Conservation (phyloP, 1,140 invertebrate species). For the Drosophila jambulina region DNA sequence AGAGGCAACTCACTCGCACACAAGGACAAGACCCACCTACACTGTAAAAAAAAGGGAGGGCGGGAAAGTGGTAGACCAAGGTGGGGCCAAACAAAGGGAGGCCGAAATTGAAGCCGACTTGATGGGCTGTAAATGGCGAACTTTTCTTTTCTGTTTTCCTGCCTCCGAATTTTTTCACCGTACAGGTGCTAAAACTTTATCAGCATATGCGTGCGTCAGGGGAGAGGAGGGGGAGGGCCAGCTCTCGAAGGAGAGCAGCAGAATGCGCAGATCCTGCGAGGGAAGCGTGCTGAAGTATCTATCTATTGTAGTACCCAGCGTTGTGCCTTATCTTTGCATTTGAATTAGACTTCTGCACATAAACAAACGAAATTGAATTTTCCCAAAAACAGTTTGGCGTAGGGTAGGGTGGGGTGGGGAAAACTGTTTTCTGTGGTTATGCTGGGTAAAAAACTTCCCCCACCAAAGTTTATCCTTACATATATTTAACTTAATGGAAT, state of each 20-base stretch:
- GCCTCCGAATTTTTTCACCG: constrained; percentile 20
- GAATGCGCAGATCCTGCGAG: constrained; percentile 5
- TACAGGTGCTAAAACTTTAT: constrained; percentile 60
- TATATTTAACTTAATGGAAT: constrained; percentile 19
- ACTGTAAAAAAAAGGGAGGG: not conserved
- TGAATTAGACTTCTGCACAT: constrained; percentile 69
- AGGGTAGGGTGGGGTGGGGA: not conserved
- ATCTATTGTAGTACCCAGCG: constrained; percentile 56
- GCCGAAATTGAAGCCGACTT: constrained; percentile 67
- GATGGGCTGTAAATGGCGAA: constrained; percentile 78
- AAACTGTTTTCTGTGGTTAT: constrained; percentile 9
- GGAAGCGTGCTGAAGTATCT: constrained; percentile 56
- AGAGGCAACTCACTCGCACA: constrained; percentile 16
- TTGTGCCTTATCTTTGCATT: constrained; percentile 78
- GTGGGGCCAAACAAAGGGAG: constrained; percentile 46
- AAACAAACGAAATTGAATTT: constrained; percentile 79
- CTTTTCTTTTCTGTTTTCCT: constrained; percentile 60
- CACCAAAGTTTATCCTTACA: constrained; percentile 17
- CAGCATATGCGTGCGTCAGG: constrained; percentile 45
- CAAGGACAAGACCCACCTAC: constrained; percentile 4
- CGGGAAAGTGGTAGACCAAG: not conserved
- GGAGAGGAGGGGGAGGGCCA: not conserved
- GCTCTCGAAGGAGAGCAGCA: constrained; percentile 9
- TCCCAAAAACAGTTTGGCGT: constrained; percentile 41
- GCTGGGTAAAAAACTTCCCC: constrained; percentile 1